Evolutionary conservation across 2,797 vertebrate genomes (phyloP).

Genomic region (Gymnopithys bicolor): DNA sequence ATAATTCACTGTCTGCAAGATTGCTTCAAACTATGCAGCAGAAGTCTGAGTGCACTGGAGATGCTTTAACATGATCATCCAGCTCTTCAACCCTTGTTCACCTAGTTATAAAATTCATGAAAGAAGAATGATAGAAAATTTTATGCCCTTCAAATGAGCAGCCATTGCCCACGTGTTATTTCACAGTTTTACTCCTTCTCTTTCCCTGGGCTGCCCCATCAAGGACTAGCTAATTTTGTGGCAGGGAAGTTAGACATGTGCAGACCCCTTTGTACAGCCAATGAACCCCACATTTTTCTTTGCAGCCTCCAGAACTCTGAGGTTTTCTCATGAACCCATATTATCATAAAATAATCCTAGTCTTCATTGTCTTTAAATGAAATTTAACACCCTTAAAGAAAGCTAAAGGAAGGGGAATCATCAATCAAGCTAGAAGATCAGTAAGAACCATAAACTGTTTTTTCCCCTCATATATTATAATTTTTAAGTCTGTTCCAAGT

Average conservation of each 20-base stretch:
- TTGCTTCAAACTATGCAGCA: neutral
- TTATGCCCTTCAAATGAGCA: conserved; percentile 2
- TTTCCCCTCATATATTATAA: rapidly evolving
- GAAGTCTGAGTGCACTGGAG: neutral
- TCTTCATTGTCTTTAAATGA: neutral
- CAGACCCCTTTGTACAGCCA: neutral
- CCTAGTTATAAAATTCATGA: conserved; percentile 19
- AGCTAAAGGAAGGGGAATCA: neutral
- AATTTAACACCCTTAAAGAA: neutral
- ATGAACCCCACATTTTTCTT: neutral
- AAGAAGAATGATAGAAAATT: neutral
- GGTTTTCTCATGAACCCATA: neutral
- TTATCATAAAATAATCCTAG: neutral
- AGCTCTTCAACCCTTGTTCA: conserved; percentile 21
- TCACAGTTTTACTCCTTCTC: neutral
- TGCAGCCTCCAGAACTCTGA: neutral
- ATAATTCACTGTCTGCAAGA: conserved; percentile 42
- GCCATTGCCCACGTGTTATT: neutral
- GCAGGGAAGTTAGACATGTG: neutral
- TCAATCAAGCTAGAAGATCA: neutral
- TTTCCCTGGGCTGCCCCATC: neutral
- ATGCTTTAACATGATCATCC: neutral
- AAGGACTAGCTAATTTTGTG: neutral
- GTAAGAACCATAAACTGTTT: neutral
- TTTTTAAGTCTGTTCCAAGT: neutral